Evolutionary conservation across 35 echinoderm and acorn worm species (phyloP).

Genomic region (Ophiothrix spiculata): DNA sequence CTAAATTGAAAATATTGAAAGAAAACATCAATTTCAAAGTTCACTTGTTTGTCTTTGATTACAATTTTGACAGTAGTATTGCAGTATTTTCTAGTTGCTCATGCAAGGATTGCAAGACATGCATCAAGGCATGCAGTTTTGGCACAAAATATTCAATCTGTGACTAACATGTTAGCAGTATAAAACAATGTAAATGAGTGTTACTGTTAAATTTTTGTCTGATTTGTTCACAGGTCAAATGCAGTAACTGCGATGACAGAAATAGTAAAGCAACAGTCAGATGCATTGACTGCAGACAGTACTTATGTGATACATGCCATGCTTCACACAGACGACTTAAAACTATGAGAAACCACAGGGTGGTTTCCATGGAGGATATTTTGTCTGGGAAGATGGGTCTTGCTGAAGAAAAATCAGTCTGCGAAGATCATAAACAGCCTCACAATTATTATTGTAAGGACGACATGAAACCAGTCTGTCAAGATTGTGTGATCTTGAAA

Average conservation of each 20-base stretch:
- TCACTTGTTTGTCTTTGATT: too few relatives aligned
- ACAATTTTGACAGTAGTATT: too few relatives aligned
- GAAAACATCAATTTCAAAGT: too few relatives aligned
- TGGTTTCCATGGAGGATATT: neutral
- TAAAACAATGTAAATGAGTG: too few relatives aligned
- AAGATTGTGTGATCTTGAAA: neutral
- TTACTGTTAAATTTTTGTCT: too few relatives aligned
- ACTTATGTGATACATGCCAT: neutral
- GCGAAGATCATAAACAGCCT: neutral
- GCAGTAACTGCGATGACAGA: neutral
- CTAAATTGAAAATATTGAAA: too few relatives aligned
- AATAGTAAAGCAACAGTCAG: neutral
- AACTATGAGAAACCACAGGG: neutral
- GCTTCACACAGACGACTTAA: neutral
- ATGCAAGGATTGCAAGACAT: too few relatives aligned
- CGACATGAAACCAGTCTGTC: neutral
- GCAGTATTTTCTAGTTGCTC: too few relatives aligned
- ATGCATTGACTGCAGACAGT: neutral
- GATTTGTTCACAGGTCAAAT: too few relatives aligned
- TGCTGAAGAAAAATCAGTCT: neutral
- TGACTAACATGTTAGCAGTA: too few relatives aligned
- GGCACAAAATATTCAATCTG: too few relatives aligned
- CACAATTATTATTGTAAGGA: neutral
- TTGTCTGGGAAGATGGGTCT: neutral
- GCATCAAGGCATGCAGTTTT: too few relatives aligned